Base-by-base conservation (phyloP, 2,888 invertebrate genomes). In the Rosalia funebris region DNA sequence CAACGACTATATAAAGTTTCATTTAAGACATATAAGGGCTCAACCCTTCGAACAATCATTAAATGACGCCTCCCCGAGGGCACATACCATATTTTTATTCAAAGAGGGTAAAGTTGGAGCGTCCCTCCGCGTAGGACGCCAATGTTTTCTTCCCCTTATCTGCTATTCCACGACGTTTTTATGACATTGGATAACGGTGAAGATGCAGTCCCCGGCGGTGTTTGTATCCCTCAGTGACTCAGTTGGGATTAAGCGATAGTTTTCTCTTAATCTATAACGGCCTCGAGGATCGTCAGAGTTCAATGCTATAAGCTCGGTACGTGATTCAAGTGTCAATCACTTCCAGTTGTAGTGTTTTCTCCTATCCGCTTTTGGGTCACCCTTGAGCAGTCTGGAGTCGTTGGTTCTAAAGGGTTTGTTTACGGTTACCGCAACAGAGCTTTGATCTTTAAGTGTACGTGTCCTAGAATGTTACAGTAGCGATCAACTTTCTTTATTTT, bases 311-410 rank as follows among this genome's bases (percentile, higher is more conserved):
- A 53, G 41, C 16, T 52, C 12, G 3, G 37, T 31, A 42, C 42
- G 52, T 17, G 52, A 53, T 53, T 53, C 52, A 41, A 42, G 52
- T 53, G 52, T 53, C 52, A 53, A 17, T 53, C 52, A 53, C 42
- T 16, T 16, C 32, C 10, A 11, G 3, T 2, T 10, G 16, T 25
- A 17, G 11, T 10, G 7, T 0, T 20, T 14, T 7, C 36, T 50
- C 1, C 12, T 15, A 20, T 25, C 12, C 10, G 1, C n/a, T 11
- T 20, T 20, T 14, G 37, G 14, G 39, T 25, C 15, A 11, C n/a
- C 3, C 19, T 41, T 14, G 16, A 39, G 41, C 5, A 41, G 16
- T 11, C 1, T 11, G 3, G 10, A 16, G 15, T 11, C 19, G 1
- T 12, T 17, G 19, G 1, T 17, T 44, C 1, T 20, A 5, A 10